These are phyloP conservation scores for Tribolium madens DNA, from an alignment of 1,140 invertebrate genomes.

Conservation along the genomic window DNA sequence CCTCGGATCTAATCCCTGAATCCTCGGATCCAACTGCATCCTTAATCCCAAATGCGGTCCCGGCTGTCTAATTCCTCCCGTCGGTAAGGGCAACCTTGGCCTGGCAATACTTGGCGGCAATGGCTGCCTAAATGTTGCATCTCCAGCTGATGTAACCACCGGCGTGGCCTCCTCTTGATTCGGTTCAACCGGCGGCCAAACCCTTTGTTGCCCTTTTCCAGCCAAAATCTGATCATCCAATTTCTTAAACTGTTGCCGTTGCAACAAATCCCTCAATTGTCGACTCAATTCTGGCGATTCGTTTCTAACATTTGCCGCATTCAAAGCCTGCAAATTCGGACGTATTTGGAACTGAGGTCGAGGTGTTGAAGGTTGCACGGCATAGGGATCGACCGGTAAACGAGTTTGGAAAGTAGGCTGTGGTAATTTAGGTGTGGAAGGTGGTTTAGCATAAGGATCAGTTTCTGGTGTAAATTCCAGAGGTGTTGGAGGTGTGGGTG, in stretches of 20 bases:
- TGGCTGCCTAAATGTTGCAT: conserved; percentile 72
- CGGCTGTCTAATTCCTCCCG: conserved; percentile 52
- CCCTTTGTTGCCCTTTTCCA: conserved; percentile 60
- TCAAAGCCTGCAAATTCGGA: conserved; percentile 54
- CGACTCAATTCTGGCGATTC: conserved; percentile 72
- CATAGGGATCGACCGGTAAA: conserved; percentile 64
- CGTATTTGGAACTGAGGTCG: conserved; percentile 67
- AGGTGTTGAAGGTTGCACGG: conserved; percentile 69
- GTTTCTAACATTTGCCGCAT: conserved; percentile 17
- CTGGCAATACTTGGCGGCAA: conserved; percentile 70
- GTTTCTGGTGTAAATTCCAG: conserved; percentile 49
- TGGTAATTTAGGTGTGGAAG: conserved; percentile 49
- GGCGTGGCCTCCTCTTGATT: conserved; percentile 52
- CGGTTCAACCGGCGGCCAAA: conserved; percentile 60
- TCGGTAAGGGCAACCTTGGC: conserved; percentile 62
- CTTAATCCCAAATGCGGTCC: conserved; percentile 51
- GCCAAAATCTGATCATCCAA: conserved; percentile 58
- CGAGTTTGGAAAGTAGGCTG: conserved; percentile 44
- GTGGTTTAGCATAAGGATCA: conserved; percentile 52
- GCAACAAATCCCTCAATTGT: conserved; percentile 87
- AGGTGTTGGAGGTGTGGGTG: conserved; percentile 57
- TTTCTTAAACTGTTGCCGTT: conserved; percentile 71
- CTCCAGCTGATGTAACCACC: conserved; percentile 57
- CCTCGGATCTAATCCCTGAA: conserved; percentile 68
- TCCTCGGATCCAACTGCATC: conserved; percentile 57